A percentile compares a stretch with the other conserved stretches of the same genome.
phyloP scores from a whole-genome alignment of 1,140 invertebrate genomes.

The Heliothis subflexa region DNA sequence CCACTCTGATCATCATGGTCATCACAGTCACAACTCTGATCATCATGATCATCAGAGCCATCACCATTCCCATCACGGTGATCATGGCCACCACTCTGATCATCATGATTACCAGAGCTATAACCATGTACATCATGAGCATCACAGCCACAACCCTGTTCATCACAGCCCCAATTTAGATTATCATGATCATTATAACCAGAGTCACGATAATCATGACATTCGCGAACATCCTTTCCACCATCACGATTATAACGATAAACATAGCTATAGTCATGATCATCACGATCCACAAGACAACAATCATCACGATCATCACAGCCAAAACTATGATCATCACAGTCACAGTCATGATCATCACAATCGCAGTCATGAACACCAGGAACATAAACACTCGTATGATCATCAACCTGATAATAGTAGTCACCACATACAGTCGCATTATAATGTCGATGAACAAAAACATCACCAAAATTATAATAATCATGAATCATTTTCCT shows the following conservation, averaged over 20 bases:
- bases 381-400: constrained; percentile 16
- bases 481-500: neutral
- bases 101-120: constrained; percentile 40
- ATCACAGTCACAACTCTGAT: constrained; percentile 21
- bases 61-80: neutral
- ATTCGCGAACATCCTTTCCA: constrained; percentile 4
- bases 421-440: constrained; percentile 30
- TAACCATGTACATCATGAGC: constrained; percentile 33
- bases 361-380: constrained; percentile 36
- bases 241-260: constrained; percentile 20
- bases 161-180: constrained; percentile 3
- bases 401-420: constrained; percentile 38
- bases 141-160: constrained; percentile 43
- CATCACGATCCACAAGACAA: constrained; percentile 36
- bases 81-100: constrained; percentile 6
- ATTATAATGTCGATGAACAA: constrained; percentile 17
- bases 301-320: neutral
- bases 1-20: constrained; percentile 32
- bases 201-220: constrained; percentile 20
- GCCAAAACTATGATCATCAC: constrained; percentile 35
- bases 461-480: constrained; percentile 25
- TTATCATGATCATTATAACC: constrained; percentile 21
- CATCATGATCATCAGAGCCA: constrained; percentile 27
- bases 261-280: constrained; percentile 45
- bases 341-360: constrained; percentile 46